Evolutionary conservation across 2,113 vertebrate genomes (phyloP).

Genomic region (Lepisosteus oculatus): DNA sequence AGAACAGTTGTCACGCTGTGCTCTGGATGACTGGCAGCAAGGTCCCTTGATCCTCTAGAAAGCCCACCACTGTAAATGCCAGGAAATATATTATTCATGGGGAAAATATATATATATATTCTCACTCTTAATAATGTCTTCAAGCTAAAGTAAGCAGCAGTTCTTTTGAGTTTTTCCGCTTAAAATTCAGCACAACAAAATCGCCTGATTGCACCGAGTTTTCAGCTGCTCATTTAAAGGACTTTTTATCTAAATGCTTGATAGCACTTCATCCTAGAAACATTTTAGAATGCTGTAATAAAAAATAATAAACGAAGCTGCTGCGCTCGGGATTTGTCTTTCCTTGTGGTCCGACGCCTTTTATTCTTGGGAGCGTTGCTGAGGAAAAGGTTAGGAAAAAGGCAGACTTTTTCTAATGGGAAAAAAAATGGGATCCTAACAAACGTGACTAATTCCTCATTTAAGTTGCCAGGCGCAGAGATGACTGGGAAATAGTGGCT

Average conservation of each 20-base stretch:
- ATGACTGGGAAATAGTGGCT: conserved; percentile 5
- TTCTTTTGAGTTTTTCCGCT: neutral
- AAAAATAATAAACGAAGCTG: no score
- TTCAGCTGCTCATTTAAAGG: neutral
- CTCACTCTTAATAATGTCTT: conserved; percentile 26
- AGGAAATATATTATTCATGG: conserved; percentile 49
- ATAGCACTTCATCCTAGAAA: neutral
- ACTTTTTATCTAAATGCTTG: conserved; percentile 11
- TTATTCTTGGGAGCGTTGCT: no score
- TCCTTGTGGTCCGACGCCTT: no score
- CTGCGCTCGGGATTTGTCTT: no score
- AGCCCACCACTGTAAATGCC: conserved; percentile 39
- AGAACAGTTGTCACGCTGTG: conserved; percentile 35
- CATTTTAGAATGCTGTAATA: neutral
- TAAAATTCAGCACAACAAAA: conserved; percentile 11
- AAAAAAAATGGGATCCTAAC: no score
- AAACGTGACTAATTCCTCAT: conserved; percentile 13
- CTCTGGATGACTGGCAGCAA: conserved; percentile 26
- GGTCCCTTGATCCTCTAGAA: conserved; percentile 33
- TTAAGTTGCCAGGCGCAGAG: conserved; percentile 24
- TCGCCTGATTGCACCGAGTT: conserved; percentile 5
- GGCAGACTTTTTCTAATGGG: no score
- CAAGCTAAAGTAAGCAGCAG: conserved; percentile 20
- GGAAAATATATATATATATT: conserved; percentile 9
- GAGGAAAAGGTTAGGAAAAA: no score